phyloP scores from a whole-genome alignment of 2,797 vertebrate species.

The Anguilla megastoma region DNA sequence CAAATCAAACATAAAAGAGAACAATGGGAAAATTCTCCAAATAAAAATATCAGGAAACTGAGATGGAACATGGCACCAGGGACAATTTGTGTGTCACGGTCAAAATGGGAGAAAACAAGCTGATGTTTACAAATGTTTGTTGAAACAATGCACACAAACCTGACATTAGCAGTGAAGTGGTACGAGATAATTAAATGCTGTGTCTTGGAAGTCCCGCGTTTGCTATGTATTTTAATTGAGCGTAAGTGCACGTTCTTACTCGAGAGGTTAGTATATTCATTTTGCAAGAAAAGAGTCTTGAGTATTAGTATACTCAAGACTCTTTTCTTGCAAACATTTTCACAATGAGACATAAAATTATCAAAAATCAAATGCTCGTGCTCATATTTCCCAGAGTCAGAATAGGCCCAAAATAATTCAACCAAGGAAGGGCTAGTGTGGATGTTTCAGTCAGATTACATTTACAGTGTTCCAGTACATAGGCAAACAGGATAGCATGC shows the following conservation, averaged over 20 bases:
- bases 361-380: not conserved
- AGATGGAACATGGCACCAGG: not conserved
- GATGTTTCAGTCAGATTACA: not conserved
- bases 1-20: conserved; percentile 43
- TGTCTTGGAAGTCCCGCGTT: not conserved
- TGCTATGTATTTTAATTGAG: not conserved
- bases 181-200: not conserved
- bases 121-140: not conserved
- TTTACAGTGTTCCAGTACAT: not conserved
- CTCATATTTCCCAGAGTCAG: not conserved
- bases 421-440: not conserved
- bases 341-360: not conserved
- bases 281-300: no score
- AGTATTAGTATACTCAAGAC: no score
- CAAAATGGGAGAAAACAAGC: not conserved
- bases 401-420: not conserved
- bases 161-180: not conserved
- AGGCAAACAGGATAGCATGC: not conserved
- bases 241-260: not conserved
- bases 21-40: conserved; percentile 48
- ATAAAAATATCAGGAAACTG: not conserved
- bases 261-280: not conserved
- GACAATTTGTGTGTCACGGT: not conserved
- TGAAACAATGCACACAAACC: not conserved
- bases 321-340: not conserved